Conservation (phyloP, 2,888 invertebrate species). For the Mythimna impura region DNA sequence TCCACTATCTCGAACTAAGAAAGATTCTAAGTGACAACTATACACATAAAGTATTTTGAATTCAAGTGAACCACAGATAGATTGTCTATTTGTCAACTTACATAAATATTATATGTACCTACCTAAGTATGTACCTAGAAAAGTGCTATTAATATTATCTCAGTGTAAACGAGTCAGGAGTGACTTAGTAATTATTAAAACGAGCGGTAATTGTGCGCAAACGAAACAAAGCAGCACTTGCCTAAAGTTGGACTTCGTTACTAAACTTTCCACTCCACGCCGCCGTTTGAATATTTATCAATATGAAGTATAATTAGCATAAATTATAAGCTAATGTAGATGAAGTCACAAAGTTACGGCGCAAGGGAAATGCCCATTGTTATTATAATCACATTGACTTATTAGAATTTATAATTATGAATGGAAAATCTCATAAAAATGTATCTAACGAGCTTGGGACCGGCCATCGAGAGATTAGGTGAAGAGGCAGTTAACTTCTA, state of each 20-base stretch:
- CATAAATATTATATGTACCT: not conserved
- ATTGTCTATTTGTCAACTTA: not conserved
- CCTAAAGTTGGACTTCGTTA: constrained; percentile 23
- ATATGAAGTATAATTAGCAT: constrained; percentile 54
- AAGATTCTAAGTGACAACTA: not conserved
- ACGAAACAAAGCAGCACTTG: constrained; percentile 41
- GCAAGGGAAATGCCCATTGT: constrained; percentile 30
- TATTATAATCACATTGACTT: constrained; percentile 52
- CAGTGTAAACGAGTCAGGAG: not conserved
- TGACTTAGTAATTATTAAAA: constrained; percentile 4
- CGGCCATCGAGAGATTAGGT: not conserved
- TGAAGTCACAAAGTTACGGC: constrained; percentile 38
- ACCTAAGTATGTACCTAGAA: not conserved
- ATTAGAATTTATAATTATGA: constrained; percentile 39
- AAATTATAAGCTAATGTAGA: constrained; percentile 52
- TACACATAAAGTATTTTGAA: not conserved
- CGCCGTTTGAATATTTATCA: constrained; percentile 52
- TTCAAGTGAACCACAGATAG: not conserved
- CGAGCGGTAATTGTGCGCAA: constrained; percentile 3
- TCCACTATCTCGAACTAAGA: not conserved
- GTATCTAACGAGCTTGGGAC: not conserved
- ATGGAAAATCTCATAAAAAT: constrained; percentile 38
- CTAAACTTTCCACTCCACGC: constrained; percentile 42
- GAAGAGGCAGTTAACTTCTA: too few relatives aligned
- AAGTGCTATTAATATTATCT: not conserved